Evolutionary conservation across 2,888 invertebrate species (phyloP).

Genomic region (Meandrusa payeni): DNA sequence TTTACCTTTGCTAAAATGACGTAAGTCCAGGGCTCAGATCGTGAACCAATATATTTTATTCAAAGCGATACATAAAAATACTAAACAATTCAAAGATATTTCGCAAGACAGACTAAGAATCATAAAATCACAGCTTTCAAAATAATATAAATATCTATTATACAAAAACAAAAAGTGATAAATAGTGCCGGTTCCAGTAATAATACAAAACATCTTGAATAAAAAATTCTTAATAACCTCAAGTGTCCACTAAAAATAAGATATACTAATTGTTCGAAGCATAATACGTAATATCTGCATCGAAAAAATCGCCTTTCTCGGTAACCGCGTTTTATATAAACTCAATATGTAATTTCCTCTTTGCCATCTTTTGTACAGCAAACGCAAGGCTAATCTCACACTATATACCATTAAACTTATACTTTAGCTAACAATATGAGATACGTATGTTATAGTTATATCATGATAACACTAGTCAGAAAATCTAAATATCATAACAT

Average conservation of each 20-base stretch:
- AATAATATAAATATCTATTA: conserved; percentile 14
- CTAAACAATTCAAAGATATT: conserved; percentile 9
- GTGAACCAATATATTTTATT: too few species aligned
- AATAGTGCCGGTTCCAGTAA: neutral
- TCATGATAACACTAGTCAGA: conserved; percentile 63
- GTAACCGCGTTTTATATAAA: conserved; percentile 7
- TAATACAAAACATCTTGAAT: neutral
- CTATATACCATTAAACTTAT: conserved; percentile 51
- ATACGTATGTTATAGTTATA: conserved; percentile 56
- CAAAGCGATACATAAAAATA: neutral
- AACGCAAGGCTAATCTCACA: conserved; percentile 49
- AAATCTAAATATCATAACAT: conserved; percentile 61
- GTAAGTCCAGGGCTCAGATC: too few species aligned
- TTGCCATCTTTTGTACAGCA: conserved; percentile 26
- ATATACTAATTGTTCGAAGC: conserved; percentile 4
- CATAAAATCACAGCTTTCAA: conserved; percentile 21
- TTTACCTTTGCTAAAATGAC: too few species aligned
- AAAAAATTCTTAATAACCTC: conserved; percentile 9
- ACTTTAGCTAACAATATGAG: conserved; percentile 69
- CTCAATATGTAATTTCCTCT: conserved; percentile 12
- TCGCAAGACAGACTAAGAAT: too few species aligned
- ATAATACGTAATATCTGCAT: conserved; percentile 4
- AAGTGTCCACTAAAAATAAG: conserved; percentile 6
- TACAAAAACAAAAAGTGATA: too few species aligned
- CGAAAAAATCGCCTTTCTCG: neutral